Evolutionary conservation across 2,113 vertebrate genomes (phyloP), one percentile per base, ranked within the genome.

Genomic region (Naja naja): DNA sequence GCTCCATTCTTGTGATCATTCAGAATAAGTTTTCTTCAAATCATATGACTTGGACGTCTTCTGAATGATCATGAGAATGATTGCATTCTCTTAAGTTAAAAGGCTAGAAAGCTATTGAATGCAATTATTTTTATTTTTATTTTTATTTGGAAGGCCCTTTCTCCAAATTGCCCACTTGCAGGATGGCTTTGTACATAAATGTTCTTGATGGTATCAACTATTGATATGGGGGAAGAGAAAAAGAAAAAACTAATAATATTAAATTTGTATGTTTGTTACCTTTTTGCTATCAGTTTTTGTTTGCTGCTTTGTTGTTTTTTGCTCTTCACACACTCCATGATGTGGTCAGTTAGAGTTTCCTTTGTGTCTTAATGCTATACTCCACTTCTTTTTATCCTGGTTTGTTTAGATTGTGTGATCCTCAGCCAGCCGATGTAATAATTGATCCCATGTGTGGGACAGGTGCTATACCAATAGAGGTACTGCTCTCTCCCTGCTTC

Each of bases 361-460:
- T 92, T 92, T 60, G 49, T 81, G 18, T 43, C 74, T 43, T 81
- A 43, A 43, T 43, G 43, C 3, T 85, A 0, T 39, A 25, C 22
- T 47, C 43, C 9, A 1, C 85, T 85, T 95, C 93, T 94, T 91
- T 90, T 74, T 4, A 58, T 0, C 39, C 4, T 94, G 3, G 94
- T 91, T 92, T 53, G 93, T 92, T 95, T 95, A 99, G 99, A 93
- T 98, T 99, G 94, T 99, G 99, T 95, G 98, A 98, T 95, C 99
- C 98, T 88, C 98, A 99, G 92, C 96, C 97, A 1, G 98, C 98
- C 0, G 99, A 99, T 92, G 96, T 99, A 92, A 98, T 99, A 92
- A 96, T 99, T 58, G 99, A 99, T 97, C 99, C 99, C 22, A 99
- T 99, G 99, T 99, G 99, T 96, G 99, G 99, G 81, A 99, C 98